These are phyloP conservation scores for cattle (Bos taurus) DNA, from an alignment of 2,113 vertebrate species.

Conservation along the genomic window ARS-UCD2.0 NC_037332.1:118648001-118648500, in stretches of 20 bases:
- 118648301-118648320: accelerated
- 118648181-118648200: neutral
- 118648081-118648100: neutral
- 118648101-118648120: neutral
- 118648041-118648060: neutral
- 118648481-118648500: too few species aligned
- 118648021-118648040: neutral
- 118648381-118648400: neutral
- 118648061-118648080: neutral
- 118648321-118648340: neutral
- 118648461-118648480: neutral
- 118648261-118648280: accelerated
- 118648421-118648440: accelerated
- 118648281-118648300: accelerated
- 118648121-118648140: neutral
- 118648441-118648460: accelerated
- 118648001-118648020: neutral
- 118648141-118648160: neutral
- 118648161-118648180: accelerated
- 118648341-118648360: accelerated
- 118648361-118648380: neutral
- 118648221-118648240: accelerated
- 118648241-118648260: accelerated
- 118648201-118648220: neutral
- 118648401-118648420: accelerated